Percentiles rank a stretch among this genome's conserved stretches.
Evolutionary conservation across 1,140 invertebrate genomes (phyloP).

Genomic region (Asobara japonica): DNA sequence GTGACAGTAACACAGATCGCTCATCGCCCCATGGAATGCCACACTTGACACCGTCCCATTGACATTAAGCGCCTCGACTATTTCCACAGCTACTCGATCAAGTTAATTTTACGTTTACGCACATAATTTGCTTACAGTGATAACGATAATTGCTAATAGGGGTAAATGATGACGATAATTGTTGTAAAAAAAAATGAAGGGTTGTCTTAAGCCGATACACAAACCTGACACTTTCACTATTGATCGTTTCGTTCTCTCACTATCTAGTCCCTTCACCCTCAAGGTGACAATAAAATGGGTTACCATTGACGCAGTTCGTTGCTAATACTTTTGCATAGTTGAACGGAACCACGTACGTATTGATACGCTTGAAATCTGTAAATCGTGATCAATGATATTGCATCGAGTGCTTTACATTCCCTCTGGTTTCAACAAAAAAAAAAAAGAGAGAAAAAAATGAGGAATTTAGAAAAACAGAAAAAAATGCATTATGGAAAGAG

Average conservation of each 20-base stretch:
- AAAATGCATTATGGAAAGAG: too few species aligned
- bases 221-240: constrained; percentile 22
- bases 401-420: background rate
- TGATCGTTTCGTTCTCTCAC: constrained; percentile 29
- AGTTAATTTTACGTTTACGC: background rate
- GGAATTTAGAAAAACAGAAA: background rate
- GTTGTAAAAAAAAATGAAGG: background rate
- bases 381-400: constrained; percentile 4
- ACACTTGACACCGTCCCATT: background rate
- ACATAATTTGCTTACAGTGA: background rate
- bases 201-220: background rate
- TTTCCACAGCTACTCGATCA: too few species aligned
- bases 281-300: constrained; percentile 44
- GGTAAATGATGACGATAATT: background rate
- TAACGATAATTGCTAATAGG: background rate
- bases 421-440: background rate
- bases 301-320: constrained; percentile 36
- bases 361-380: constrained; percentile 13
- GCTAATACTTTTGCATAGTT: constrained; percentile 11
- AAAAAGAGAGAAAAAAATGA: background rate
- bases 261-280: constrained; percentile 41
- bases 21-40: background rate
- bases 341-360: background rate
- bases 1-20: background rate
- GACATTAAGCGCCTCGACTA: background rate